A percentile compares a stretch with the other conserved stretches of the same genome.
phyloP scores from a whole-genome alignment of 2,888 invertebrate species.

The Punctoribates punctum region DNA sequence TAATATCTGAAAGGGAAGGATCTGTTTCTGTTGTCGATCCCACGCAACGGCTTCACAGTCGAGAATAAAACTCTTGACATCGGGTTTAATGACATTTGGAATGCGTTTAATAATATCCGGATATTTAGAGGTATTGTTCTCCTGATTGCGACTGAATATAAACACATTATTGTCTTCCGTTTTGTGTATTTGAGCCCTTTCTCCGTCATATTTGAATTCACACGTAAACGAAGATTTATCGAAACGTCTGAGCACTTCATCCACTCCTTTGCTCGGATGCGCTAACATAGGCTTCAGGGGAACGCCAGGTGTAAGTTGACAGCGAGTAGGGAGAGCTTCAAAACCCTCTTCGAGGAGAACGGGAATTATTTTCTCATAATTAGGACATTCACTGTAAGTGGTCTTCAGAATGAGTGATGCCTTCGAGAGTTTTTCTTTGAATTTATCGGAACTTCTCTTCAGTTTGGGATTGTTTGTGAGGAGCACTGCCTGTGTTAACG shows the following conservation, averaged over 20 bases:
- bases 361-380: conserved; percentile 78
- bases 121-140: conserved; percentile 88
- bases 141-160: conserved; percentile 93
- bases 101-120: conserved; percentile 83
- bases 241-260: conserved; percentile 79
- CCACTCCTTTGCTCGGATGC: conserved; percentile 91
- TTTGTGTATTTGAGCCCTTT: conserved; percentile 88
- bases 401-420: conserved; percentile 76
- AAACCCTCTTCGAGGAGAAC: conserved; percentile 73
- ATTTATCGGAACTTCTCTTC: conserved; percentile 65
- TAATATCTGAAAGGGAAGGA: conserved; percentile 91
- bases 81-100: conserved; percentile 49
- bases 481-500: conserved; percentile 79
- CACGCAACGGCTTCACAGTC: conserved; percentile 98
- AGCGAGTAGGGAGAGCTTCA: conserved; percentile 67
- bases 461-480: conserved; percentile 50
- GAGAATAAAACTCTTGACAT: conserved; percentile 76
- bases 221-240: conserved; percentile 87
- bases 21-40: conserved; percentile 78
- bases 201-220: conserved; percentile 99
- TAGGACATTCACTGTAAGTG: conserved; percentile 93
- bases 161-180: conserved; percentile 65
- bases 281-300: conserved; percentile 98
- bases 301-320: conserved; percentile 82
- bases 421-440: conserved; percentile 63